Conservation (phyloP, 2,113 vertebrate species). For the Seriola aureovittata region DNA sequence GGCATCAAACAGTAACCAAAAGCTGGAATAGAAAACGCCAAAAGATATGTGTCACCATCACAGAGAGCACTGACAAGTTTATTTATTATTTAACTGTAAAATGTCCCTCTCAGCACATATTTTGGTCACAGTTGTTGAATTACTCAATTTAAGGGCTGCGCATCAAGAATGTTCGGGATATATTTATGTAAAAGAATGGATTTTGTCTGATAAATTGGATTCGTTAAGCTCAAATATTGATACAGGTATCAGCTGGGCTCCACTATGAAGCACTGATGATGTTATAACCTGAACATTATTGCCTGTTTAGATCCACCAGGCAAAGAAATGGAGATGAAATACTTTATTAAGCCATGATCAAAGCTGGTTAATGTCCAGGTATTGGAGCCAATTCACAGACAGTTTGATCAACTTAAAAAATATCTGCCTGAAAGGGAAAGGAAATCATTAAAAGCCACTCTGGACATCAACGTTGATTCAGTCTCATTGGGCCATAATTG, state of each 20-base stretch:
- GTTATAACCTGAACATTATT: not conserved
- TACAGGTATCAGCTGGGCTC: not conserved
- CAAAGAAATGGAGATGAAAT: not conserved
- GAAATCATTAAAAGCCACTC: not conserved
- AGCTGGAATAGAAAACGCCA: no score
- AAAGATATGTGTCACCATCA: no score
- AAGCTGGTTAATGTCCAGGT: constrained; percentile 12
- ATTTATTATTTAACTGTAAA: not conserved
- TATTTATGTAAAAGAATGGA: not conserved
- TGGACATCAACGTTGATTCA: not conserved
- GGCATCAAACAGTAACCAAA: no score
- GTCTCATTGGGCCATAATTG: constrained; percentile 17
- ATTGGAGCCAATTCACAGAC: not conserved
- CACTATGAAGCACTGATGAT: not conserved
- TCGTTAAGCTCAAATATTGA: not conserved
- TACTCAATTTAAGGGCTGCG: not conserved
- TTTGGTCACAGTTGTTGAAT: not conserved
- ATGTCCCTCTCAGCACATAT: not conserved
- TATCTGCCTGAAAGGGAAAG: not conserved
- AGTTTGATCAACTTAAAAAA: not conserved
- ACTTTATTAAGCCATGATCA: not conserved
- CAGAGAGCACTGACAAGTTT: no score
- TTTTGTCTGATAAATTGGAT: not conserved
- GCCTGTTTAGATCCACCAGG: not conserved
- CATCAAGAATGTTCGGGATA: not conserved